These are phyloP conservation scores for Dendrocincla tyrannina DNA, from an alignment of 2,797 vertebrate genomes.

Conservation along the genomic window DNA sequence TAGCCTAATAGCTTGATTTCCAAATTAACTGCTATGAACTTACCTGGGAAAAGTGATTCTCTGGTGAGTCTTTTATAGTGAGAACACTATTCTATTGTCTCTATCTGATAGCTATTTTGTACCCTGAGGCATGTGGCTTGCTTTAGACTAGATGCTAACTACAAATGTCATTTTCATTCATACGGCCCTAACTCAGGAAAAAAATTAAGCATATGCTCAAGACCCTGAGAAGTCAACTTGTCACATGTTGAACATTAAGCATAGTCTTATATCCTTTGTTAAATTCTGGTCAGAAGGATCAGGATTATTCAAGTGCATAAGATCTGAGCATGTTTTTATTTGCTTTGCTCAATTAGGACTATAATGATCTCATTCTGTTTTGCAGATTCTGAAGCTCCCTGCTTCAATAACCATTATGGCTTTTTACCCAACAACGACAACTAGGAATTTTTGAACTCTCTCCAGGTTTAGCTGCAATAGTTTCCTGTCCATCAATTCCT, in stretches of 20 bases:
- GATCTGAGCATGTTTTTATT: conserved; percentile 48
- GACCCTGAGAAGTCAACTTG: conserved; percentile 13
- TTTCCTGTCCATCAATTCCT: neutral
- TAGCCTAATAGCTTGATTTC: neutral
- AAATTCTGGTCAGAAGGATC: neutral
- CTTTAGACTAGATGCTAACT: conserved; percentile 46
- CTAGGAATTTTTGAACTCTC: neutral
- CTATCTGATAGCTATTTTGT: conserved; percentile 28
- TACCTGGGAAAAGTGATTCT: conserved; percentile 9
- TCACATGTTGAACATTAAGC: conserved; percentile 34
- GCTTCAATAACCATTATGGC: neutral
- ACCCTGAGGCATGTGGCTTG: conserved; percentile 35
- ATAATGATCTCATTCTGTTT: conserved; percentile 38
- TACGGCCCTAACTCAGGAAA: conserved; percentile 12
- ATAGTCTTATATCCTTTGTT: neutral
- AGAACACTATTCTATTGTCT: neutral
- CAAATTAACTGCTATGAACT: neutral
- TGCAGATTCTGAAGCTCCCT: neutral
- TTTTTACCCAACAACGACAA: neutral
- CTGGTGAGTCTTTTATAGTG: neutral
- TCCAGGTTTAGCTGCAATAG: neutral
- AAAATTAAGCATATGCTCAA: conserved; percentile 38
- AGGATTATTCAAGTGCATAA: neutral
- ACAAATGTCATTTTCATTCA: conserved; percentile 53
- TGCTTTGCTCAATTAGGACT: conserved; percentile 50